Base-by-base conservation (phyloP, 1,140 invertebrate genomes). In the Gonioctena quinquepunctata region DNA sequence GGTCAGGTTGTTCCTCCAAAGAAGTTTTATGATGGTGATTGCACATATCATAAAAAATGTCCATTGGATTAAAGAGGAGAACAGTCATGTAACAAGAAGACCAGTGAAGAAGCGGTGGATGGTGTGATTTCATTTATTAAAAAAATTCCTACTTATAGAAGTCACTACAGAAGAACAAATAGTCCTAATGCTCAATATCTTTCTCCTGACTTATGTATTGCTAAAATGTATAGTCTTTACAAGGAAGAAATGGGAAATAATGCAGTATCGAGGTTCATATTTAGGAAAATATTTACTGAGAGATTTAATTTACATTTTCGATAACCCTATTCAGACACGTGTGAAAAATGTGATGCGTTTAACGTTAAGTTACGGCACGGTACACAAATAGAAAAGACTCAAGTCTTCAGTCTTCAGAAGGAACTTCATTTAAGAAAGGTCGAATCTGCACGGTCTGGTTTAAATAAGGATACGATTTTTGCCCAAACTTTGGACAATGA, bases 391-490 rank as follows among this genome's bases (percentile, higher is more conserved):
- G 27, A 13, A n/a, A 54, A 11, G n/a, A 33, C 8, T n/a, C n/a
- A n/a, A 13, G n/a, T 3, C 11, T 3, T 11, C 2, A 67, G 2
- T 19, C 11, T n/a, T n/a, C n/a, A n/a, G n/a, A n/a, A n/a, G 28
- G 62, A 67, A 27, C 42, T 66, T n/a, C 71, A 73, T 63, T 49
- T 69, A 52, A 64, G 60, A 25, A 69, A 69, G 23, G 63, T 68
- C 7, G 21, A 50, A 8, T 16, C 23, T 66, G 68, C 68, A 27
- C 54, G 68, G 28, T 19, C 65, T 22, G 64, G 42, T 26, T 13
- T 73, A 25, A 66, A 65, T 25, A 28, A 50, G 18, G 70, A 69
- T 28, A 50, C 33, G 3, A 50, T 27, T 11, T 22, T 70, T 21
- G 63, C 33, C n/a, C 2, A 54, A 69, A 65, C 56, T 22, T n/a